Base-by-base conservation (phyloP, 2,113 vertebrate species). In the Notarius quadriscutis region DNA sequence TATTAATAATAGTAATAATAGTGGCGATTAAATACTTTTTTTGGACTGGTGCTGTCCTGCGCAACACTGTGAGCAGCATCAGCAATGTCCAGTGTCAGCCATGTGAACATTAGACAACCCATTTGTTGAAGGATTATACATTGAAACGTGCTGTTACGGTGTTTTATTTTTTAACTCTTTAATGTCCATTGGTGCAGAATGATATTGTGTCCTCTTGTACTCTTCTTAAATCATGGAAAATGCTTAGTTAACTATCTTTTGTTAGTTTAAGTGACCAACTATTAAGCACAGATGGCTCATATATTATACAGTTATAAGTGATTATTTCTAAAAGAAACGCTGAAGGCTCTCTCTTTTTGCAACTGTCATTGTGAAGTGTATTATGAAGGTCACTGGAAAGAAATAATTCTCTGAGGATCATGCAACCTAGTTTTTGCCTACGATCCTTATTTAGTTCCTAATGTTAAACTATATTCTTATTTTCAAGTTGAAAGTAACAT, bases 401-500 rank as follows among this genome's bases (percentile, higher is more conserved):
- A 87, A 87, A 74, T 20, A 51, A 65, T 27, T 91, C 92, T 89
- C 88, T 8, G 78, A 90, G 89, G 91, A 91, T 87, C 86, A 87
- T 86, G 88, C 90, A 91, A 91, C 93, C 94, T 87, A 92, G 78
- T 93, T 93, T 83, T 93, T 92, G 86, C 89, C 71, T 86, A 81
- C 83, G 84, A 89, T 90, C 91, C 81, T 90, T 84, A 87, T 83
- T 88, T 71, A 91, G 84, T 77, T 83, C 48, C 84, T 84, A 50
- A 87, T 90, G 72, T 89, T 91, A 91, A 87, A 74, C 12, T 53
- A 80, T 62, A 50, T 86, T 30, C 25, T 74, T 60, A 60, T 77
- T 67, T 60, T 58, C 81, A 83, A 78, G 87, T 85, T 81, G 48
- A 75, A 84, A 57, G 18, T 60, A 41, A 48, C 18, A 48, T 81